A percentile compares a stretch with the other conserved stretches of the same genome.
Conservation (phyloP, 2,113 vertebrate genomes). For the Telmatochromis sp. region DNA sequence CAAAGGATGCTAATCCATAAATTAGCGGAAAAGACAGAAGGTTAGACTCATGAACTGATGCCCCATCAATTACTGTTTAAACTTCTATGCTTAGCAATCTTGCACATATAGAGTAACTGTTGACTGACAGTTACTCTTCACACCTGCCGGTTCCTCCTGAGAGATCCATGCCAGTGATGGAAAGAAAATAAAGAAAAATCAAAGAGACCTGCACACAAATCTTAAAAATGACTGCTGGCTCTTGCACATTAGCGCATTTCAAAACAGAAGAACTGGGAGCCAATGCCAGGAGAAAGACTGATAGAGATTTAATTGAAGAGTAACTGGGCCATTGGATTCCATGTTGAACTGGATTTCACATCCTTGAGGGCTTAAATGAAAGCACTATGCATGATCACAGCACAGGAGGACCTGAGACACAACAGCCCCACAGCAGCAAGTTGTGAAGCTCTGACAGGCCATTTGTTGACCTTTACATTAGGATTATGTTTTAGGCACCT, state of each 20-base stretch:
- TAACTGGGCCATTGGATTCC: background rate
- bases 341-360: background rate
- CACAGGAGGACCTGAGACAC: background rate
- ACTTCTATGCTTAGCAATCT: background rate
- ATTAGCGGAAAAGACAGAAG: rapidly evolving
- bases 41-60: background rate
- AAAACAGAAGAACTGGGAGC: background rate
- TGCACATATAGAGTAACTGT: background rate
- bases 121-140: background rate
- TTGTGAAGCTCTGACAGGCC: background rate
- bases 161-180: background rate
- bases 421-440: background rate
- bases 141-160: background rate
- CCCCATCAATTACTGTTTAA: background rate
- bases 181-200: background rate
- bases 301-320: background rate
- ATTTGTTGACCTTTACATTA: background rate
- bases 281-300: background rate
- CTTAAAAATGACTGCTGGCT: background rate
- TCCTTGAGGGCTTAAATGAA: background rate
- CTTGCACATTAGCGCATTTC: background rate
- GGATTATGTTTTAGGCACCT: background rate
- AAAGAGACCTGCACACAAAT: background rate
- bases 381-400: background rate
- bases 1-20: background rate